These are phyloP conservation scores for Psilopogon haemacephalus DNA, from an alignment of 2,113 vertebrate species.

Conservation along the genomic window DNA sequence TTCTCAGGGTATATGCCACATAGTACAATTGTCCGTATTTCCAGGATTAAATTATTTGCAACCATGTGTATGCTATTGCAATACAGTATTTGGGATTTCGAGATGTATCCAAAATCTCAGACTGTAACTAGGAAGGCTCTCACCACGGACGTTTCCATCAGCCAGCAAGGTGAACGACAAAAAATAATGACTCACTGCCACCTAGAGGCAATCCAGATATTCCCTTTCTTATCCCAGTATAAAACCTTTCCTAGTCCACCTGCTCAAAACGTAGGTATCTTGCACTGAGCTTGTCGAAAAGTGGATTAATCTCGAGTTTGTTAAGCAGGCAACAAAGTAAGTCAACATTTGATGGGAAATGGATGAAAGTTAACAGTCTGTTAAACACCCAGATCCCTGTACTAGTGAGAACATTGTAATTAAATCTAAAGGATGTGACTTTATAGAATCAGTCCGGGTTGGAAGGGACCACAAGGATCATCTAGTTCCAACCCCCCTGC, in stretches of 20 bases:
- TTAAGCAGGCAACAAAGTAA: not conserved
- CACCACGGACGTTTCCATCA: not conserved
- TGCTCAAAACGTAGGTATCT: not conserved
- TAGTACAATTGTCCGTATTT: not conserved
- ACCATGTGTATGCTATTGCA: not conserved
- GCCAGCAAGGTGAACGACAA: not conserved
- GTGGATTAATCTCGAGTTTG: not conserved
- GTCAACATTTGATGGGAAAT: not conserved
- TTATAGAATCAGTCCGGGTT: too few relatives aligned
- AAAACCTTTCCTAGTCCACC: not conserved
- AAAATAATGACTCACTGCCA: conserved; percentile 35
- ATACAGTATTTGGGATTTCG: not conserved
- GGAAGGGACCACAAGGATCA: too few relatives aligned
- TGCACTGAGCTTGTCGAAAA: not conserved
- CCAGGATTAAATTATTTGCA: not conserved
- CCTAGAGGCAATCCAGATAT: conserved; percentile 27
- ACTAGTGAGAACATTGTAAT: rapidly evolving
- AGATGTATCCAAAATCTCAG: not conserved
- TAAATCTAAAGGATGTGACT: not conserved
- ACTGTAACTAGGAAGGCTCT: not conserved
- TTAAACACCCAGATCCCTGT: not conserved
- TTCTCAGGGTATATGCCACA: not conserved
- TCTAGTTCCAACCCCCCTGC: too few relatives aligned
- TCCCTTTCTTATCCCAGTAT: not conserved
- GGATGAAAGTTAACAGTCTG: not conserved